Evolutionary conservation across 2,797 vertebrate genomes (phyloP), one percentile per base, ranked within the genome.

Genomic region (Numenius phaeopus): DNA sequence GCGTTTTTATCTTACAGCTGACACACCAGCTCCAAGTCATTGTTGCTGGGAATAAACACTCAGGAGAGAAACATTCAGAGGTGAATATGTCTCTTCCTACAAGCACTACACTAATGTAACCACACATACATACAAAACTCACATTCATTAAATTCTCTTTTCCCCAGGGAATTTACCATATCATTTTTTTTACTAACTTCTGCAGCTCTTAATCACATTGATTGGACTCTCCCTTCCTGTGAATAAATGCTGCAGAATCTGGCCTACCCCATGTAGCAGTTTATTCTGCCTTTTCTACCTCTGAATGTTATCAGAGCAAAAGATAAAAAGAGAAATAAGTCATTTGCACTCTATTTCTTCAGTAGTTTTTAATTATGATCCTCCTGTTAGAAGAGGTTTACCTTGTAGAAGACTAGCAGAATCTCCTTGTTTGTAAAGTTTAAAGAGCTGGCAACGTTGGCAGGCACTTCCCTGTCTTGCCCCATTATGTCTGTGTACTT

Each of bases 381-480:
- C 13, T 57, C 32, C n/a, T 54, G 19, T 66, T 65, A 2, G 12
- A 49, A 13, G 57, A 59, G 15, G 29, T 42, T 75, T 54, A 58
- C 34, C 32, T 49, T 61, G 29, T 13, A 14, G 7, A 70, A 67
- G 1, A 52, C 34, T 1, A 83, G 62, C 55, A 85, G 50, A 21
- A 67, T n/a, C 52, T 58, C 40, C 29, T n/a, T 39, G 37, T 23
- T 89, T 14, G 7, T 39, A 23, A 97, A 97, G 94, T 97, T 96
- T 49, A 42, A 57, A 2, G 14, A 64, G 84, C 11, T 65, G 37
- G 57, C 37, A 15, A 4, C 1, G 1, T 52, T 75, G 59, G 62
- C 70, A 50, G 71, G 65, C 65, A 57, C 40, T 80, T 84, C 79
- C 64, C 54, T 64, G 20, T 20, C 34, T 64, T 65, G 52, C 46